Evolutionary conservation across 2,797 vertebrate genomes (phyloP), one percentile per base, ranked within the genome.

Genomic region (Ctenochaetus hawaiiensis): DNA sequence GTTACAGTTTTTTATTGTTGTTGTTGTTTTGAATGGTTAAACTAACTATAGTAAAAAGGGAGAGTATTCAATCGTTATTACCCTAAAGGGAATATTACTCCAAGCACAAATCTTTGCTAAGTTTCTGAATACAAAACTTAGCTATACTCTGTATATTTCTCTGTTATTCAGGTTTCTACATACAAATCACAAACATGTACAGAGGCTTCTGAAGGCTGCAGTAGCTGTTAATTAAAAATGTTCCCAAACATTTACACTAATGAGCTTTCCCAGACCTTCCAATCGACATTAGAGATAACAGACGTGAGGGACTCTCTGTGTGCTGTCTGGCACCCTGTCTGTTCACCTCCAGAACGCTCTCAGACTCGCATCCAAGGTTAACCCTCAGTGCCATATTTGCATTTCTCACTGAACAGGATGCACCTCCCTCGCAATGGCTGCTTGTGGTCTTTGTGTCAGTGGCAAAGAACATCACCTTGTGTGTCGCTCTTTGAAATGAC

Each of bases 231-330:
- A 70, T 72, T 23, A 30, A 65, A 80, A 78, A 53, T 73, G 64
- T 84, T 76, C 63, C 77, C 63, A 75, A 86, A 87, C 44, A 80
- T 78, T 79, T 62, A 23, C 20, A 22, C 22, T n/a, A 18, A n/a
- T 20, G 16, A 0, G 1, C 70, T 58, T 65, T 61, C 53, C 48
- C 22, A 79, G 49, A 45, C 44, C 30, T 53, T 59, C 4, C 1
- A 14, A 34, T 11, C 51, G 37, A 68, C 71, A 62, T 43, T 6
- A 53, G 51, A 18, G 70, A 73, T 47, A 61, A 14, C 56, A 37
- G 45, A 34, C 34, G 5, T 13, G 23, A 37, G n/a, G 13, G 64
- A 54, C 62, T 54, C 39, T 75, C 5, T 20, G 63, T 61, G n/a
- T 73, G 34, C 49, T 43, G 56, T 66, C 73, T 84, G 34, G 5